A percentile compares a stretch with the other conserved stretches of the same genome.
These are phyloP conservation scores for Artemia sinica DNA, from an alignment of 2,888 invertebrate species.

Conservation along the genomic window DNA sequence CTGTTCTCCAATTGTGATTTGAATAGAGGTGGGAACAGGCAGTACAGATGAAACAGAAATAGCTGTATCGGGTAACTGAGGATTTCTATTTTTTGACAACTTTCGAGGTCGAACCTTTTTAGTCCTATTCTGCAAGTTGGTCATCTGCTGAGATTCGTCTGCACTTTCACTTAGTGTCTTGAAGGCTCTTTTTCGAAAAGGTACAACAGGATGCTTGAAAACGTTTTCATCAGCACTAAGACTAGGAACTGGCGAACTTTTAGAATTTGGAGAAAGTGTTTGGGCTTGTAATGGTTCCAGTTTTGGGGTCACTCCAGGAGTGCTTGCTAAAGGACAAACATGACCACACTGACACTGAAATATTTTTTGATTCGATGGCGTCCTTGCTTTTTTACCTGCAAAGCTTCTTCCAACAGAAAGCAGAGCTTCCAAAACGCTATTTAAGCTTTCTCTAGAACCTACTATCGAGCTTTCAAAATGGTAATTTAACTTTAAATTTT, in stretches of 20 bases:
- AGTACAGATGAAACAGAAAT: not conserved
- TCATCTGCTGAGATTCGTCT: not conserved
- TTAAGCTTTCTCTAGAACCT: not conserved
- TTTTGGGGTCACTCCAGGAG: too few species aligned
- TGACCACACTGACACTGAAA: slow-evolving; percentile 9
- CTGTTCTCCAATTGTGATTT: not conserved
- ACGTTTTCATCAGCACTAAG: too few species aligned
- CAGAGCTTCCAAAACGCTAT: not conserved
- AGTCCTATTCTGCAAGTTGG: not conserved
- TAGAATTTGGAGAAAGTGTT: too few species aligned
- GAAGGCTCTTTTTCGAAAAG: not conserved
- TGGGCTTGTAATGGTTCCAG: too few species aligned
- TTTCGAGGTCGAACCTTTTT: not conserved
- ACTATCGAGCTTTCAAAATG: not conserved
- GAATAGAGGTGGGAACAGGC: not conserved
- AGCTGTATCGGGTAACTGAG: not conserved
- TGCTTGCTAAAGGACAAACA: not conserved
- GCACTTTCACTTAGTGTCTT: not conserved
- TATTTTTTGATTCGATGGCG: not conserved
- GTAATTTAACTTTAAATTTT: not conserved
- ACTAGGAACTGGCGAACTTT: too few species aligned
- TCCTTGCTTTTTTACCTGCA: not conserved
- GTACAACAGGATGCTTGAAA: not conserved
- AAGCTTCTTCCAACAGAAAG: not conserved
- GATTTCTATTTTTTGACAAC: not conserved